Evolutionary conservation across 2,888 invertebrate species (phyloP), one percentile per base, ranked within the genome.

Genomic region (Tortrix viridana): DNA sequence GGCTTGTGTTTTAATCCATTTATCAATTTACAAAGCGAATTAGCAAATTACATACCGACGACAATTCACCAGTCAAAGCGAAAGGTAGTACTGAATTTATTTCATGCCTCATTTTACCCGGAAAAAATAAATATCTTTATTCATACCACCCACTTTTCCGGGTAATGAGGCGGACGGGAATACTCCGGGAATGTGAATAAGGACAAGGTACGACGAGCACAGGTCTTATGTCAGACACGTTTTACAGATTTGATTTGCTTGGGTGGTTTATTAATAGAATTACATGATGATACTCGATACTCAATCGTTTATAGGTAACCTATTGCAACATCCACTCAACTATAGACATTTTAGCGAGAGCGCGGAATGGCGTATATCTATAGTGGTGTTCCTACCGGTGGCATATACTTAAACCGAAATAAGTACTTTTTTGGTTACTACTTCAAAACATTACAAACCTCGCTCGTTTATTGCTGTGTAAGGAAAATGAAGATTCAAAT

Each of bases 121-220:
- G 53, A 52, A 63, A 43, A 62, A 63, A 58, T 63, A 58, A 52
- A 46, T 58, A 63, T 63, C 57, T 63, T 63, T 63, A 63, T 63
- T 63, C 58, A 63, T 63, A 63, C 63, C 63, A 63, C 63, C 58
- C 63, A 63, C 63, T 63, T 63, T 63, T 47, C 20, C 22, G 63
- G 57, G 63, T 63, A 63, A 63, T 63, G 63, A 63, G 47, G 53
- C 63, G 23, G 41, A 32, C 48, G 57, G 48, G 53, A 63, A 53
- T 63, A 63, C 58, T 58, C 50, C 37, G 32, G 18, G 58, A 63
- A 58, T 63, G 58, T 52, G 58, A 63, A 63, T 63, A 53, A 56
- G 62, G 52, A 46, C 19, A 52, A 60, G 52, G 37, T 9, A 19
- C 47, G 53, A 20, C 7, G 44, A 52, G 52, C 57, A 57, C 63